Evolutionary conservation across 2,113 vertebrate genomes (phyloP).

Genomic region (Heterotilapia buettikoferi): DNA sequence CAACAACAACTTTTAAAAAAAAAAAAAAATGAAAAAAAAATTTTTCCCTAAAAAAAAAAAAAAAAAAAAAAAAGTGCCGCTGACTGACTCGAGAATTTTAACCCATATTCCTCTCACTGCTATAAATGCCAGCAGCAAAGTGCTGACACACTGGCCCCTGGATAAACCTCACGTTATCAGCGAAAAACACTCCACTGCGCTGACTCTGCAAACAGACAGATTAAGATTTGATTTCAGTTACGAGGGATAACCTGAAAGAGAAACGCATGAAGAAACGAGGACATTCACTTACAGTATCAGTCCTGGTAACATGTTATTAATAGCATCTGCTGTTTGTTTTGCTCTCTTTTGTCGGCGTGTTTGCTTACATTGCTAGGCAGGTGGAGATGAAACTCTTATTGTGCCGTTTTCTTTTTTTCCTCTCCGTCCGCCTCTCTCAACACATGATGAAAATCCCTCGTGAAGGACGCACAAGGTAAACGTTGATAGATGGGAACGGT

Average conservation of each 20-base stretch:
- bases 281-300: neutral
- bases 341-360: slow-evolving; percentile 14
- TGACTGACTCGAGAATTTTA: neutral
- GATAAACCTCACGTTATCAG: neutral
- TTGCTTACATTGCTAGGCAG: slow-evolving; percentile 40
- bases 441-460: neutral
- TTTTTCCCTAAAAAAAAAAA: neutral
- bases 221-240: neutral
- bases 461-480: neutral
- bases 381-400: slow-evolving; percentile 7
- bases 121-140: neutral
- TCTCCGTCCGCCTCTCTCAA: neutral
- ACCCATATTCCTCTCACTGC: neutral
- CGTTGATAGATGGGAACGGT: neutral
- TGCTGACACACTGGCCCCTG: neutral
- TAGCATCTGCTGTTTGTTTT: neutral
- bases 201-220: neutral
- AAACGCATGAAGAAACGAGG: neutral
- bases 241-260: neutral
- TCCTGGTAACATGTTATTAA: neutral
- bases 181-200: neutral
- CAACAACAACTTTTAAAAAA: too few species aligned
- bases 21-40: neutral
- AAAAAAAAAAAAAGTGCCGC: neutral
- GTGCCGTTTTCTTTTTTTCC: neutral